Conservation (phyloP, 2,113 vertebrate species). For the Dromaius novaehollandiae region DNA sequence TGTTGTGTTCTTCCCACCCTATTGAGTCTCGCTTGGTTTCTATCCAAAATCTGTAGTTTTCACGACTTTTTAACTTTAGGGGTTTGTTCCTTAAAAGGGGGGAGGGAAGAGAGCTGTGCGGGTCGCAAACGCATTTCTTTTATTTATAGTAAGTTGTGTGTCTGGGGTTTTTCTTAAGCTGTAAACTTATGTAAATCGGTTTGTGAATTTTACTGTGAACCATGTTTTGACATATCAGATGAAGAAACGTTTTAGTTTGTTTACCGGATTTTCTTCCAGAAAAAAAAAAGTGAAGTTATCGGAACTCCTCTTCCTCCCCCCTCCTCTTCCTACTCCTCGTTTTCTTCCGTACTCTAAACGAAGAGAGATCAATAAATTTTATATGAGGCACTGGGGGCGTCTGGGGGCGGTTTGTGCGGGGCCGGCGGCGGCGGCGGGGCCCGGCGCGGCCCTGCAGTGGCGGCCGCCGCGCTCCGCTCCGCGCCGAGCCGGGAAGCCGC, state of each 20-base stretch:
- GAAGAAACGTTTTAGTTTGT: conserved; percentile 69
- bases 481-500: not conserved
- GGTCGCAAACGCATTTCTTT: conserved; percentile 86
- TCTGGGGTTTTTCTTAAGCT: conserved; percentile 73
- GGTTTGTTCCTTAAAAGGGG: conserved; percentile 61
- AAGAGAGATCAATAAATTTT: conserved; percentile 75
- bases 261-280: conserved; percentile 62
- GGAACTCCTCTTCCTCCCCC: not conserved
- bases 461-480: not conserved
- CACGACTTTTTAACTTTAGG: not conserved
- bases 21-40: conserved; percentile 75
- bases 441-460: not conserved
- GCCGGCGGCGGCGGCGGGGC: not conserved
- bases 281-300: not conserved
- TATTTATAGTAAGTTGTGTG: conserved; percentile 91
- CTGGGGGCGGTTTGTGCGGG: conserved; percentile 48
- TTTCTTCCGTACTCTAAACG: not conserved
- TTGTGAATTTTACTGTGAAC: conserved; percentile 84
- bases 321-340: not conserved
- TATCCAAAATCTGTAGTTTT: conserved; percentile 77
- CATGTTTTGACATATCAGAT: conserved; percentile 84
- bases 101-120: conserved; percentile 77
- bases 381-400: conserved; percentile 45
- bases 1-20: conserved; percentile 42
- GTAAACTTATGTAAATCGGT: conserved; percentile 83